Evolutionary conservation across 2,888 invertebrate species (phyloP), one percentile per base, ranked within the genome.

Genomic region (Iselma pallidipennis): DNA sequence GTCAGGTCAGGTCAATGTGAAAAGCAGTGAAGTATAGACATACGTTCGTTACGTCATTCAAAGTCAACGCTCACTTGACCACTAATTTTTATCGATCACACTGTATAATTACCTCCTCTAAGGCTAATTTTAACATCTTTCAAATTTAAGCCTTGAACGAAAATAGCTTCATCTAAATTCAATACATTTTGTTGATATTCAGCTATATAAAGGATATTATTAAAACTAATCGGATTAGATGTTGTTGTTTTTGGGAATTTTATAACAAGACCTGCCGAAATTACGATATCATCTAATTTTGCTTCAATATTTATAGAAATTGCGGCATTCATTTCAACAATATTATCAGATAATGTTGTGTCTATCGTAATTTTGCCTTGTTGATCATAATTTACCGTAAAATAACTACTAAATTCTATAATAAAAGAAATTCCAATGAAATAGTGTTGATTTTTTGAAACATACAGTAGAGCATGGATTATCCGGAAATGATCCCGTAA

Each of bases 231-330:
- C 0, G 61, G 56, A 2, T 25, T 12, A 29, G 60, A 31, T 25
- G 59, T 59, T 26, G 45, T 14, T 29, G 10, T 37, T 42, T 63
- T 61, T 49, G 67, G 67, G 4, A 67, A 52, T 9, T 28, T 49
- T 26, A 67, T 61, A 12, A 66, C 66, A 33, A 67, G 31, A 9
- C 61, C 52, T 26, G 65, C 63, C 49, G 55, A 51, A 9, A 49
- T 55, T 10, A 26, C 9, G 4, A 29, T 52, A 48, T 56, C 54
- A 26, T 7, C 9, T 21, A 59, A 50, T 16, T 12, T 26, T 9
- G 68, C 68, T 29, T 53, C 33, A 12, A 68, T 45, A 21, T 61
- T 63, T 9, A 65, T 42, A n/a, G 59, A 56, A 49, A 68, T 52
- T 19, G 54, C 65, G 31, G 56, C 25, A 26, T 63, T 51, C 0